Evolutionary conservation across 2,888 invertebrate genomes (phyloP).

Genomic region (Furcula furcula): DNA sequence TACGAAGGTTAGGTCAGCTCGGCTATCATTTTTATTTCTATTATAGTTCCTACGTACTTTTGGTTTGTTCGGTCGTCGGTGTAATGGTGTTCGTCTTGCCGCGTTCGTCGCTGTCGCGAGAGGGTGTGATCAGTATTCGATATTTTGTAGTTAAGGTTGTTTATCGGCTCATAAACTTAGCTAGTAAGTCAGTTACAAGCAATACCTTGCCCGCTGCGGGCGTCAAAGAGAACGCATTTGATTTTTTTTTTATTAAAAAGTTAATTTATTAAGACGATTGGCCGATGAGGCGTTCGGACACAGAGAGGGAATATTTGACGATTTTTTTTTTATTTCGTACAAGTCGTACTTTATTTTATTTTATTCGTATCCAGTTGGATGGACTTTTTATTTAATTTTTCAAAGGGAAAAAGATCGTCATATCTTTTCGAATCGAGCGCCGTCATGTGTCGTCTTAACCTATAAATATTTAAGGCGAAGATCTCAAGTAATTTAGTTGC

Average conservation of each 20-base stretch:
- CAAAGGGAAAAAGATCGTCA: slow-evolving; percentile 7
- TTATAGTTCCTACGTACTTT: slow-evolving; percentile 59
- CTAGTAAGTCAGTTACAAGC: slow-evolving; percentile 52
- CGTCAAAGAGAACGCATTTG: slow-evolving; percentile 76
- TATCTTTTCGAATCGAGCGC: slow-evolving; percentile 18
- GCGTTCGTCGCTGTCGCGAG: slow-evolving; percentile 42
- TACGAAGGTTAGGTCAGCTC: slow-evolving; percentile 44
- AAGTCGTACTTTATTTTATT: neutral
- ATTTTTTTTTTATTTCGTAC: slow-evolving; percentile 14
- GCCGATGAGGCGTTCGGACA: slow-evolving; percentile 15
- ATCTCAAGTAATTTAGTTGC: slow-evolving; percentile 78
- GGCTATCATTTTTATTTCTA: slow-evolving; percentile 34
- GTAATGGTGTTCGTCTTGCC: slow-evolving; percentile 42
- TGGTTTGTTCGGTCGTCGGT: slow-evolving; percentile 10
- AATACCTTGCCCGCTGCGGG: slow-evolving; percentile 48
- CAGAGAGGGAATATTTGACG: slow-evolving; percentile 16
- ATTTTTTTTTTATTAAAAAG: slow-evolving; percentile 43
- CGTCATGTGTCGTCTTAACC: slow-evolving; percentile 33
- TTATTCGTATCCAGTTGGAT: neutral
- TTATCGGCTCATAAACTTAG: slow-evolving; percentile 51
- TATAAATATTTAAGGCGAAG: slow-evolving; percentile 62
- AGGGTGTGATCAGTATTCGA: slow-evolving; percentile 52
- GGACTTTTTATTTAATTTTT: neutral
- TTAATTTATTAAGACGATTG: slow-evolving; percentile 35
- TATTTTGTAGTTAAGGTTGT: slow-evolving; percentile 39